Evolutionary conservation across 2,888 invertebrate species (phyloP).

Genomic region (Ophraella communa): DNA sequence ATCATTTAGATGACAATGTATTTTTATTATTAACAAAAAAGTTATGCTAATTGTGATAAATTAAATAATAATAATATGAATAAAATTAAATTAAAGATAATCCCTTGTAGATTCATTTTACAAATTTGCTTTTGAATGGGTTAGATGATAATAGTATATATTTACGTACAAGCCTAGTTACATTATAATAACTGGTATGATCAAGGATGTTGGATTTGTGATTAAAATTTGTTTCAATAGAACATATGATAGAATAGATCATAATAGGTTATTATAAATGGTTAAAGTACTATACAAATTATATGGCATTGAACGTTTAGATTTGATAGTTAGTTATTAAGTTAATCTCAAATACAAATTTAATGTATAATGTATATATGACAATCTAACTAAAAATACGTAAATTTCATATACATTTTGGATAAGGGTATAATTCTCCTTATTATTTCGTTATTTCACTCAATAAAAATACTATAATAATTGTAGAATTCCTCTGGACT

Average conservation of each 20-base stretch:
- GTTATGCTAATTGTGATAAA: too few relatives aligned
- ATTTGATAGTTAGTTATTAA: neutral
- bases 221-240: neutral
- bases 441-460: too few relatives aligned
- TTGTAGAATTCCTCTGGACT: too few relatives aligned
- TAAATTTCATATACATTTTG: too few relatives aligned
- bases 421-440: too few relatives aligned
- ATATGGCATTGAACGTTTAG: neutral
- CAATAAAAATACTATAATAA: too few relatives aligned
- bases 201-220: slow-evolving; percentile 1
- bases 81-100: slow-evolving; percentile 16
- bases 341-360: too few relatives aligned
- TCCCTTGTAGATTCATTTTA: slow-evolving; percentile 9
- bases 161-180: slow-evolving; percentile 12
- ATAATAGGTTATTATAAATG: neutral
- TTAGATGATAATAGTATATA: slow-evolving; percentile 15
- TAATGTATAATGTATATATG: too few relatives aligned
- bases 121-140: slow-evolving; percentile 16
- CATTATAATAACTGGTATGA: slow-evolving; percentile 4
- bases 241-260: neutral
- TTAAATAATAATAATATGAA: too few relatives aligned
- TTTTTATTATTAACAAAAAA: too few relatives aligned
- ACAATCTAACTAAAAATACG: too few relatives aligned
- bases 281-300: neutral
- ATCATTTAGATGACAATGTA: too few relatives aligned